phyloP scores from a whole-genome alignment of 2,797 vertebrate genomes.

The Hybognathus amarus region DNA sequence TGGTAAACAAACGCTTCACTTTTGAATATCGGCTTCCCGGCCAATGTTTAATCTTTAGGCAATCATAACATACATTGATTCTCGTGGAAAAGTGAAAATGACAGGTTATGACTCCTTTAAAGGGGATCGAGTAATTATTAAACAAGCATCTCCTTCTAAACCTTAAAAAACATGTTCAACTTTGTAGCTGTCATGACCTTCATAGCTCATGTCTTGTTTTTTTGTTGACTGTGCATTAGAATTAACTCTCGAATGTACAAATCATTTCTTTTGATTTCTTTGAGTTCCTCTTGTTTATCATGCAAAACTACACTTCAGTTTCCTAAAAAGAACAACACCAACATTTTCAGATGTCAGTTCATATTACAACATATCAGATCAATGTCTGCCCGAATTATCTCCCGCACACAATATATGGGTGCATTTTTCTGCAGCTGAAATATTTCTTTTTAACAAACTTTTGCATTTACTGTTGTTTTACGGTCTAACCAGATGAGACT shows the following conservation, averaged over 20 bases:
- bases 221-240: no score
- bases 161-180: no score
- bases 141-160: background rate
- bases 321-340: background rate
- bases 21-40: no score
- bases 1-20: no score
- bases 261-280: no score
- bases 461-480: constrained; percentile 12
- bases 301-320: no score
- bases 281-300: background rate
- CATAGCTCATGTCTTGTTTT: no score
- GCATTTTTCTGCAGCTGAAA: background rate
- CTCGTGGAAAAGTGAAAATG: no score
- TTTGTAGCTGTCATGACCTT: no score
- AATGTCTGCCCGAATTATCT: background rate
- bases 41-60: no score
- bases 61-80: no score
- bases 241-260: background rate
- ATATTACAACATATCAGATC: background rate
- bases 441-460: background rate
- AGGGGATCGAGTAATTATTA: background rate
- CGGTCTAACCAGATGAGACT: background rate
- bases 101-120: no score
- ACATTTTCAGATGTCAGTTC: background rate
- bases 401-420: background rate